phyloP scores from a whole-genome alignment of 1,140 invertebrate species.

The Pogonus chalceus region DNA sequence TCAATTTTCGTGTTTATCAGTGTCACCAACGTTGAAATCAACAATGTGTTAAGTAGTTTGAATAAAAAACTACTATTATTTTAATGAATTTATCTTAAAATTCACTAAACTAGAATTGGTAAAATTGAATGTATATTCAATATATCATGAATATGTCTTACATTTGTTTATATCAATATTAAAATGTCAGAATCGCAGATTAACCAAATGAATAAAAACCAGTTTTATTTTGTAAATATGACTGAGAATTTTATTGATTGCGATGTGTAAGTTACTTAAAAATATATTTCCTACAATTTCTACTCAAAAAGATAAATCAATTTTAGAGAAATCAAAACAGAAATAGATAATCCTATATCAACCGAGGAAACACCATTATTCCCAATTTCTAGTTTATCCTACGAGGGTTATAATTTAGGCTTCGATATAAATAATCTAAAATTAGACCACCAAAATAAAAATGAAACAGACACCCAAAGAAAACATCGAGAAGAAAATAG shows the following conservation, averaged over 20 bases:
- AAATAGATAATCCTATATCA: background rate
- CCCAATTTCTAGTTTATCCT: background rate
- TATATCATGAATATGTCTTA: too few relatives aligned
- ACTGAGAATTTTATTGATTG: background rate
- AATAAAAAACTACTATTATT: too few relatives aligned
- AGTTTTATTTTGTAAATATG: background rate
- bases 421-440: background rate
- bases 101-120: too few relatives aligned
- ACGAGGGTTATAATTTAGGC: background rate
- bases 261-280: background rate
- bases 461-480: background rate
- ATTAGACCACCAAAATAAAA: background rate
- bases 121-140: too few relatives aligned
- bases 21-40: background rate
- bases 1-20: background rate
- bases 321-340: background rate
- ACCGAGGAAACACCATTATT: background rate
- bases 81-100: too few relatives aligned
- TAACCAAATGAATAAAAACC: slow-evolving; percentile 1
- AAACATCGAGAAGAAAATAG: background rate
- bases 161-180: background rate
- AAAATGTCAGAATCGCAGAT: background rate
- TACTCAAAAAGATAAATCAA: background rate
- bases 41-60: too few relatives aligned
- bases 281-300: background rate